Evolutionary conservation across 2,888 invertebrate species (phyloP), one percentile per base, ranked within the genome.

Genomic region (Scaptodrosophila latifasciaeformis): DNA sequence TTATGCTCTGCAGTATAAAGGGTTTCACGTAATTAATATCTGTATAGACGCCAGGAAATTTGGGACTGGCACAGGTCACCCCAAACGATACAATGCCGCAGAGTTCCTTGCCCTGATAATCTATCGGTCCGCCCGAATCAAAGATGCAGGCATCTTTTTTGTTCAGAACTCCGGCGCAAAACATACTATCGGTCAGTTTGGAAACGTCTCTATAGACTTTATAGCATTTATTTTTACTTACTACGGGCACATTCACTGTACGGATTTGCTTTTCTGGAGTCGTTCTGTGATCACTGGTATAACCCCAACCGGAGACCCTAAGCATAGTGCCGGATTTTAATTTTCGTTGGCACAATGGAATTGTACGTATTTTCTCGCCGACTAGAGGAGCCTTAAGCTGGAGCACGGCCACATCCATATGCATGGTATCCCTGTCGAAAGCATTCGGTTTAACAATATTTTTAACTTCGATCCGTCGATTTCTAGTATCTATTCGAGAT

Each of bases 41-140:
- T 0, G 91, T 89, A 82, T 94, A 94, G 9, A 95, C 93, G 1
- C 94, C 94, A 0, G 94, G 93, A 75, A 88, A 90, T 64, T 91
- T 90, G 0, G 90, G 88, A 69, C 69, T 65, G 5, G 74, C 85
- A 49, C 83, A 84, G 6, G 81, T 67, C n/a, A 72, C 55, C 10
- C 82, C 84, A 54, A 70, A 84, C 0, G 93, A 93, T 0, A 93
- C 93, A 3, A 94, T 88, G 19, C 93, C 94, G 90, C 85, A 63
- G 65, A 83, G 65, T 12, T 75, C 15, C 0, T 40, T 53, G 0
- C 1, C 0, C 1, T 10, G 42, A 2, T 35, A 56, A 9, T 69
- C 55, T n/a, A 76, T 34, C 4, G 84, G 84, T 17, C 85, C 81
- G 6, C 84, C 85, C 7, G 84, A 85, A 27, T 84, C 84, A 17